These are phyloP conservation scores for Heterodera filipjevi DNA, from an alignment of 2,888 invertebrate species.

Conservation along the genomic window DNA sequence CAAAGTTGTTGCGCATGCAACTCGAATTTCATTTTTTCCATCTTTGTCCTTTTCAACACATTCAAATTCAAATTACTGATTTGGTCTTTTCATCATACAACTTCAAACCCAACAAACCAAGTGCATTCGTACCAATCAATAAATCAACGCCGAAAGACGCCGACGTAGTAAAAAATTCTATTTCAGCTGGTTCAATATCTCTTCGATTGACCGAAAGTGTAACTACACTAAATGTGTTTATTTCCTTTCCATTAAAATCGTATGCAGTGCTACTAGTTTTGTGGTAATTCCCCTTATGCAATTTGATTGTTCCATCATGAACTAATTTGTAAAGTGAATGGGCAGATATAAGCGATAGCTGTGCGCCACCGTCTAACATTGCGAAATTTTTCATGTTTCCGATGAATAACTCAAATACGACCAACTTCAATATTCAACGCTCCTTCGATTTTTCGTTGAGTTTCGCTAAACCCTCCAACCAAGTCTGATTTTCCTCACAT, in stretches of 20 bases:
- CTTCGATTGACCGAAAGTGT: too few relatives aligned
- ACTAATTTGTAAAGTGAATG: neutral
- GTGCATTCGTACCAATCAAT: conserved; percentile 9
- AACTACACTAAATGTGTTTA: too few relatives aligned
- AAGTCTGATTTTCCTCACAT: neutral
- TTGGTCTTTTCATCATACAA: neutral
- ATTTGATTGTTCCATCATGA: neutral
- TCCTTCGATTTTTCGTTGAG: neutral
- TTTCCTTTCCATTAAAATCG: too few relatives aligned
- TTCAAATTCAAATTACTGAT: conserved; percentile 13
- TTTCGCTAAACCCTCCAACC: neutral
- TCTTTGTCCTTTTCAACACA: neutral
- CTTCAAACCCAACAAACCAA: neutral
- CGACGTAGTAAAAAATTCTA: neutral
- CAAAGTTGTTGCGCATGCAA: neutral
- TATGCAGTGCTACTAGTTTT: neutral
- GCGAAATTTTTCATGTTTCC: neutral
- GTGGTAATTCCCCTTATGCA: neutral
- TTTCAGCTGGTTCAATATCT: neutral
- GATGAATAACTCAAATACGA: neutral
- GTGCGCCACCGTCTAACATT: neutral
- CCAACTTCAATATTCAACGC: neutral
- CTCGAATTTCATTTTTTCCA: neutral
- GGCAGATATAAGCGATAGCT: too few relatives aligned
- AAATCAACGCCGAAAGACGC: neutral